Base-by-base conservation (phyloP, 1,140 invertebrate species). In the Drosophila cardini region DNA sequence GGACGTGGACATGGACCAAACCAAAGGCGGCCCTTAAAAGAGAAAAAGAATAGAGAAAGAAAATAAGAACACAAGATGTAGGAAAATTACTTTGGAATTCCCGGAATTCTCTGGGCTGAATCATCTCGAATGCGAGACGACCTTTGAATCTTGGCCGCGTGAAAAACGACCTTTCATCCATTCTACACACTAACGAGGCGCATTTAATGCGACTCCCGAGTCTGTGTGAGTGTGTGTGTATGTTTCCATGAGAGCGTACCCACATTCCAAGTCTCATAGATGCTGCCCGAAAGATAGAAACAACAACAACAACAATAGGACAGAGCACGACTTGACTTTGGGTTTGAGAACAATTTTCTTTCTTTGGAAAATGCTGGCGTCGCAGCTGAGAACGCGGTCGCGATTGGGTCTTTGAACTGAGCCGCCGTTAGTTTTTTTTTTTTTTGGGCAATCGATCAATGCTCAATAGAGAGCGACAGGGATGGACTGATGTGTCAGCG, bases 141-240 rank as follows among this genome's bases (percentile, higher is more conserved):
- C 84, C 84, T 87, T 87, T 87, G 80, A 84, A 76, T 74, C 57
- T 52, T 65, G 73, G 38, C 77, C 80, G 84, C 80, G 84, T 90
- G 84, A 87, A 87, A 89, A 87, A 89, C 84, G 84, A 87, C 84
- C 84, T 87, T 89, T 87, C 84, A 80, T 55, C 80, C 68, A 89
- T 90, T 90, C 79, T 74, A 78, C 68, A 82, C 76, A 80, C 85
- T 87, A 87, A 87, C 84, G 70, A 89, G 84, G 70, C 80, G 80
- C 80, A 86, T 74, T 78, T 57, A 80, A 78, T 78, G 63, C 67
- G 42, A 56, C 15, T 42, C 11, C 40, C 10, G 42, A 16, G 34
- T 43, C 18, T 62, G 34, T 61, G 6, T 55, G 9, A 0, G 2
- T 76, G 55, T 68, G 34, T 69, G 15, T 36, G 15, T n/a, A n/a